Evolutionary conservation across 2,113 vertebrate species (phyloP).

Genomic region (Butastur rufipennis): DNA sequence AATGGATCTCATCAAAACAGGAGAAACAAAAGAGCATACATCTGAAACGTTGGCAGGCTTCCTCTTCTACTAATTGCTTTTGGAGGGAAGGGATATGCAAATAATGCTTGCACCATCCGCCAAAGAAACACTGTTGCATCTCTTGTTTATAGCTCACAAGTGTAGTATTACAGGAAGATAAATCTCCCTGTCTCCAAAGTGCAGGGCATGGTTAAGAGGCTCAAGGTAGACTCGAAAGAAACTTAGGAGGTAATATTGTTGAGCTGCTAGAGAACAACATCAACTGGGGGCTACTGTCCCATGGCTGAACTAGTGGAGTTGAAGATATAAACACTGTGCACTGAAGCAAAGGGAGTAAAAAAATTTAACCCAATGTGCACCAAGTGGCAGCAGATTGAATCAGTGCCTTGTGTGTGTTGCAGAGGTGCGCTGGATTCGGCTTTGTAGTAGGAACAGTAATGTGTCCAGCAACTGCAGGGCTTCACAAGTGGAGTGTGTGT

Average conservation of each 20-base stretch:
- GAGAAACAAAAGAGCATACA: slow-evolving; percentile 32
- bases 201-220: neutral
- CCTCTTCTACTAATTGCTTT: slow-evolving; percentile 52
- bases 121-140: neutral
- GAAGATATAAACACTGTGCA: neutral
- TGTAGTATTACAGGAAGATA: neutral
- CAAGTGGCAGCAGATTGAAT: neutral
- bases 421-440: neutral
- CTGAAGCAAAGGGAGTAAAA: neutral
- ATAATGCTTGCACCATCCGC: neutral
- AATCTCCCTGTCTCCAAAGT: neutral
- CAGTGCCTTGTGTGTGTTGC: neutral
- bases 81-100: slow-evolving; percentile 24
- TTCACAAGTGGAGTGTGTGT: neutral
- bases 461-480: neutral
- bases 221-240: neutral
- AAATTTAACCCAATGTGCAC: neutral
- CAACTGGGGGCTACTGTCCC: neutral
- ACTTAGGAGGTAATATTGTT: neutral
- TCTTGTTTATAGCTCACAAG: neutral
- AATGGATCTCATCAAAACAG: slow-evolving; percentile 43
- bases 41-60: slow-evolving; percentile 36
- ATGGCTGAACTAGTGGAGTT: neutral
- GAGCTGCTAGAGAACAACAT: neutral
- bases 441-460: neutral